Percentiles rank a stretch among this genome's conserved stretches.
These are phyloP conservation scores for Haliaeetus leucogaster DNA, from an alignment of 2,113 vertebrate species.

Conservation along the genomic window DNA sequence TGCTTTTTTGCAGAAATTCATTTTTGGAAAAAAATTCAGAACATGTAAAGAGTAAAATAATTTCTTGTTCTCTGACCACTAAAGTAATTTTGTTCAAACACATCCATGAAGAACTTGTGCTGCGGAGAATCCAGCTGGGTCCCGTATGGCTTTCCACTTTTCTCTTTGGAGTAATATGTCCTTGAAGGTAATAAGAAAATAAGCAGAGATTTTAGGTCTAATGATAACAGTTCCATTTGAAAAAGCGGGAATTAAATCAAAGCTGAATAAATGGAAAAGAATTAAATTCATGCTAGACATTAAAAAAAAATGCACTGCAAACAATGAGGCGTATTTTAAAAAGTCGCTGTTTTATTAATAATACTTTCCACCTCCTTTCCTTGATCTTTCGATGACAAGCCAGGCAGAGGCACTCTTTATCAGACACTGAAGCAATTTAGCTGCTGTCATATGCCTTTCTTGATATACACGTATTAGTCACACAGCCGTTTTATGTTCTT, in stretches of 20 bases:
- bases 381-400: conserved; percentile 69
- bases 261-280: conserved; percentile 38
- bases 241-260: conserved; percentile 18
- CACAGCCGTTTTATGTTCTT: conserved; percentile 70
- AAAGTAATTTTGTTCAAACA: not conserved
- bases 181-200: not conserved
- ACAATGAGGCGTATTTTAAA: conserved; percentile 67
- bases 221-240: conserved; percentile 33
- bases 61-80: not conserved
- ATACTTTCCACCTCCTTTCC: conserved; percentile 54
- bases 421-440: conserved; percentile 70
- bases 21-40: not conserved
- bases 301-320: conserved; percentile 50
- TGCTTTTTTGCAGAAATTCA: not conserved
- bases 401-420: conserved; percentile 66
- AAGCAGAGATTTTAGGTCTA: conserved; percentile 20
- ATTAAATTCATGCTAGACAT: conserved; percentile 68
- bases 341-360: conserved; percentile 69
- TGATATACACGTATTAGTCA: conserved; percentile 72
- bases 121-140: not conserved
- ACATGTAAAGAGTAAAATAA: not conserved
- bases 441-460: conserved; percentile 75
- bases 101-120: not conserved
- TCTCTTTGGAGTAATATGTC: not conserved
- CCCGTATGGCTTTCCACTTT: not conserved